A percentile compares a stretch with the other conserved stretches of the same genome.
Conservation (phyloP, 2,888 invertebrate species). For the Augochlorella aurata region DNA sequence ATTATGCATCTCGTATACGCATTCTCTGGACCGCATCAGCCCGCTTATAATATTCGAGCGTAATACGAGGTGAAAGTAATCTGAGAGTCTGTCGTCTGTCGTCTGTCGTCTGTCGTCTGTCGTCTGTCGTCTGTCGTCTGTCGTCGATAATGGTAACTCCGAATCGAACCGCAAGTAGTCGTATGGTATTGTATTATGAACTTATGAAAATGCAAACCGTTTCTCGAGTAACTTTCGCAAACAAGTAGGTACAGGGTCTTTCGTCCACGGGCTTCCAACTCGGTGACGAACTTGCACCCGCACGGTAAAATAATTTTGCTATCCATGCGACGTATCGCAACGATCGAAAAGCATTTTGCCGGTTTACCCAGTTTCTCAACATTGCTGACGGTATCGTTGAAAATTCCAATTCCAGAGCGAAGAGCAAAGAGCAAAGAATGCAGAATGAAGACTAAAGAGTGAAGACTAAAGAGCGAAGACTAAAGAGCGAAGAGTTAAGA, state of each 20-base stretch:
- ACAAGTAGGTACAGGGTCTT: constrained; percentile 35
- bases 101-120: not conserved
- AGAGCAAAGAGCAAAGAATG: not conserved
- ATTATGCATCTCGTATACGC: no score
- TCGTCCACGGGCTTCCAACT: constrained; percentile 21
- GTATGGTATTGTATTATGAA: constrained; percentile 13
- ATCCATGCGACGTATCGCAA: no score
- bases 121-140: not conserved
- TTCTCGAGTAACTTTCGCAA: constrained; percentile 33
- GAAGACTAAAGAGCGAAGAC: constrained; percentile 2
- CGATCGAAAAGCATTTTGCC: not conserved
- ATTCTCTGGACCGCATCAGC: no score
- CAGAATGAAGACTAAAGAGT: not conserved
- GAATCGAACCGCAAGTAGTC: constrained; percentile 9
- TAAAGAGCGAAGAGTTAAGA: not conserved
- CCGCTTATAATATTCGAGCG: not conserved
- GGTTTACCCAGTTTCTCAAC: not conserved
- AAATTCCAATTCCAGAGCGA: not conserved
- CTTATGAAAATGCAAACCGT: constrained; percentile 35
- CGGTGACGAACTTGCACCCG: not conserved
- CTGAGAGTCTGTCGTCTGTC: not conserved
- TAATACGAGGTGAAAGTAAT: not conserved
- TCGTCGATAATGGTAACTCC: not conserved
- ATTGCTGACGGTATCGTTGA: not conserved
- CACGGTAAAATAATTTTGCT: not conserved